Percentiles rank a stretch among this genome's conserved stretches.
Evolutionary conservation across 2,888 invertebrate genomes (phyloP).

Genomic region (Aphrophora alni): DNA sequence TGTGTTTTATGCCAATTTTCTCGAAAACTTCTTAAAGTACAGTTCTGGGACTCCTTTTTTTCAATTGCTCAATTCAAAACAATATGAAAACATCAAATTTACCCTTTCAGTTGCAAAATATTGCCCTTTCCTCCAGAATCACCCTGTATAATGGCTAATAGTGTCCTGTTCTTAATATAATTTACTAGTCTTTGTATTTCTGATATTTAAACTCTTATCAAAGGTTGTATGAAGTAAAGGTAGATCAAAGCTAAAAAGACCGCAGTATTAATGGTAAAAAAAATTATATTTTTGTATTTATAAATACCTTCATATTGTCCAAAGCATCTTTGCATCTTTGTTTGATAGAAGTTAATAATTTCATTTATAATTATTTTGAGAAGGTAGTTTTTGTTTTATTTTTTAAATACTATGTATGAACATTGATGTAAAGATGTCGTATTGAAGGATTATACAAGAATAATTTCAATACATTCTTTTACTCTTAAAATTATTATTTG

Average conservation of each 20-base stretch:
- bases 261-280: background rate
- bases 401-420: background rate
- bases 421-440: background rate
- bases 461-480: background rate
- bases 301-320: background rate
- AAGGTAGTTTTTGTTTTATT: too few species aligned
- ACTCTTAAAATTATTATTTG: background rate
- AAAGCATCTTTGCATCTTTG: background rate
- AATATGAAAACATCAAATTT: too few species aligned
- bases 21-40: too few species aligned
- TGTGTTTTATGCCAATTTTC: too few species aligned
- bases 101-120: too few species aligned
- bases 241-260: background rate
- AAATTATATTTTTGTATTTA: background rate
- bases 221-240: background rate
- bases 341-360: background rate
- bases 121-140: too few species aligned
- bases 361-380: too few species aligned
- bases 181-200: background rate
- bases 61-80: too few species aligned
- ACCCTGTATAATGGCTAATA: too few species aligned
- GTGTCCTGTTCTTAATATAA: background rate
- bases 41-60: too few species aligned
- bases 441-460: background rate
- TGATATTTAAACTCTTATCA: background rate